phyloP scores from a whole-genome alignment of 2,888 invertebrate species.

The Fragum fragum region DNA sequence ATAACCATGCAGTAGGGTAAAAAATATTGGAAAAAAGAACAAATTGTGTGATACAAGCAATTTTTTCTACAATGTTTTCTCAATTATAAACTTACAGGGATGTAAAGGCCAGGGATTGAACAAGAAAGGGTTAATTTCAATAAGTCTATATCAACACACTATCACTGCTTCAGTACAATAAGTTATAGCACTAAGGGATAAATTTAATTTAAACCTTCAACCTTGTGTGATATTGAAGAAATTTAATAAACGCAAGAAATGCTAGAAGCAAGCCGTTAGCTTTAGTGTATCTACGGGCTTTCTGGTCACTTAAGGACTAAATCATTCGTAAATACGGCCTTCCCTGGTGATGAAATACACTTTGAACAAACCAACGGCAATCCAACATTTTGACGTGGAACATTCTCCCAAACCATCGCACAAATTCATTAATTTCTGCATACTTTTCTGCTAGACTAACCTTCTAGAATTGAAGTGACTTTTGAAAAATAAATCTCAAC shows the following conservation, averaged over 20 bases:
- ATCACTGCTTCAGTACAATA: no score
- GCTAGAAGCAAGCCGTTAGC: constrained; percentile 7
- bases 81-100: no score
- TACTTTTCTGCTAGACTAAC: constrained; percentile 51
- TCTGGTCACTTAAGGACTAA: constrained; percentile 37
- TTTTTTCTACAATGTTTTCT: no score
- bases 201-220: constrained; percentile 20
- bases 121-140: no score
- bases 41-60: no score
- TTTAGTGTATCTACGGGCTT: constrained; percentile 15
- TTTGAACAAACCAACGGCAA: constrained; percentile 13
- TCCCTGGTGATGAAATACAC: constrained; percentile 24
- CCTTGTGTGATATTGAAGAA: constrained; percentile 17
- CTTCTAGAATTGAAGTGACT: constrained; percentile 43
- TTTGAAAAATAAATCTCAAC: constrained; percentile 38
- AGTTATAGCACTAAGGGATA: constrained; percentile 11
- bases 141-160: no score
- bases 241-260: constrained; percentile 8
- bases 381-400: background rate
- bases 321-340: constrained; percentile 45
- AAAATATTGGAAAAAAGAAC: no score
- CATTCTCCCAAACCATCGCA: constrained; percentile 33
- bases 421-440: constrained; percentile 65
- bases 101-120: no score
- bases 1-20: no score